Evolutionary conservation across 2,113 vertebrate genomes (phyloP), one percentile per base, ranked within the genome.

Genomic region (Cyanoderma ruficeps): DNA sequence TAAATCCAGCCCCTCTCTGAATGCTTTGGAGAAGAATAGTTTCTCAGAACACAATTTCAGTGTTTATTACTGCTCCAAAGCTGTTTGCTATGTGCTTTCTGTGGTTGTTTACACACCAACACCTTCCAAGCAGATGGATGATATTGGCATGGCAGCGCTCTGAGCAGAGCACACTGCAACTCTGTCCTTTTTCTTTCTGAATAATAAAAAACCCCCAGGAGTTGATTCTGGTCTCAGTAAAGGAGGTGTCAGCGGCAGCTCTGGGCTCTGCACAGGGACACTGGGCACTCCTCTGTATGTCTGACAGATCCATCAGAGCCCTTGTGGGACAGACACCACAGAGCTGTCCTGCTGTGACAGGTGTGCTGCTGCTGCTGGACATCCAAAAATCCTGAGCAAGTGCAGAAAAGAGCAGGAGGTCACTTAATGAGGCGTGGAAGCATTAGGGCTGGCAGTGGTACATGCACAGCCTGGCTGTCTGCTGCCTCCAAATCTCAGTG

Each of bases 301-400:
- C 35, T 85, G 65, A 44, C 44, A 63, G 39, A 39, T n/a, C 30
- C 64, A 17, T 77, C 68, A 60, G 49, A 68, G 35, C 33, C 4
- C 0, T 6, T 4, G 64, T 28, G 17, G 18, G 47, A 35, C 59
- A 25, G 28, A 39, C 23, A 75, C 3, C 18, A 24, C 0, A 3
- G n/a, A 68, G 57, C 24, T 88, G 63, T 67, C 80, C 41, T 77
- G 49, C 35, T 35, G 80, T 52, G 67, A 31, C 47, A 9, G 75
- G 31, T 33, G 31, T 50, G n/a, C 33, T n/a, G 23, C 33, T 71
- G 75, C 52, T 68, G 50, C 59, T 80, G 47, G 59, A 44, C 15
- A 7, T 22, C 27, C 53, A 53, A 53, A 89, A 94, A 70, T 15
- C 31, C 71, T 42, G 59, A 59, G 71, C 49, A 53, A 86, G 71